Evolutionary conservation across 2,797 vertebrate species (phyloP).

Genomic region (Cuniculus paca): DNA sequence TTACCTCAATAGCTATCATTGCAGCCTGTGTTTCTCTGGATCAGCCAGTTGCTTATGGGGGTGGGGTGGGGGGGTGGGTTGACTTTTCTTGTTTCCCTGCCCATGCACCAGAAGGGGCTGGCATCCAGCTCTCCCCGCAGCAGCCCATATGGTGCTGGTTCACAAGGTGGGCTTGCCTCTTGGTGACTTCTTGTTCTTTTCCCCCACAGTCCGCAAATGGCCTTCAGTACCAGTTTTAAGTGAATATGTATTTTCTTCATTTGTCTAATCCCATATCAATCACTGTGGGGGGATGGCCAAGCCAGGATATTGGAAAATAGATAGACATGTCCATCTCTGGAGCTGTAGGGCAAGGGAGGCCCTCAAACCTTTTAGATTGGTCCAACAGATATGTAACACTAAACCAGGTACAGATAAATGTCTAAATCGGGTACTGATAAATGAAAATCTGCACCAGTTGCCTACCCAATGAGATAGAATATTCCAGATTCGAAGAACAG

Average conservation of each 20-base stretch:
- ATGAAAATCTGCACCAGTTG: not conserved
- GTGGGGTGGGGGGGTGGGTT: too few relatives aligned
- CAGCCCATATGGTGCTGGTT: too few relatives aligned
- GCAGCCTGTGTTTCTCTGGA: too few relatives aligned
- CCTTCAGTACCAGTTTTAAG: too few relatives aligned
- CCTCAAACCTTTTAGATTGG: not conserved
- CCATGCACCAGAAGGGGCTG: too few relatives aligned
- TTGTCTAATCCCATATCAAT: not conserved
- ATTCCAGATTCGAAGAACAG: not conserved
- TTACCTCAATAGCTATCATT: too few relatives aligned
- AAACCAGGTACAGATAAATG: not conserved
- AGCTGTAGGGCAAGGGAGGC: not conserved
- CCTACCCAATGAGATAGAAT: accelerated
- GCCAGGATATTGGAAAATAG: not conserved
- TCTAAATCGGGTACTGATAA: not conserved
- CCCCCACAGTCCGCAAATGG: too few relatives aligned
- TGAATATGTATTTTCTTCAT: not conserved
- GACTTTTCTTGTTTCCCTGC: too few relatives aligned
- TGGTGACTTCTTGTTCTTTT: too few relatives aligned
- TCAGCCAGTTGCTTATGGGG: too few relatives aligned
- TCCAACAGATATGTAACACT: not conserved
- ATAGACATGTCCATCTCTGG: not conserved
- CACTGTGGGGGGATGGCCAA: not conserved
- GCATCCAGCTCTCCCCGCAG: too few relatives aligned
- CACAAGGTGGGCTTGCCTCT: too few relatives aligned